A percentile compares a stretch with the other conserved stretches of the same genome.
phyloP scores from a whole-genome alignment of 2,113 vertebrate species.

The Neolamprologus toae region DNA sequence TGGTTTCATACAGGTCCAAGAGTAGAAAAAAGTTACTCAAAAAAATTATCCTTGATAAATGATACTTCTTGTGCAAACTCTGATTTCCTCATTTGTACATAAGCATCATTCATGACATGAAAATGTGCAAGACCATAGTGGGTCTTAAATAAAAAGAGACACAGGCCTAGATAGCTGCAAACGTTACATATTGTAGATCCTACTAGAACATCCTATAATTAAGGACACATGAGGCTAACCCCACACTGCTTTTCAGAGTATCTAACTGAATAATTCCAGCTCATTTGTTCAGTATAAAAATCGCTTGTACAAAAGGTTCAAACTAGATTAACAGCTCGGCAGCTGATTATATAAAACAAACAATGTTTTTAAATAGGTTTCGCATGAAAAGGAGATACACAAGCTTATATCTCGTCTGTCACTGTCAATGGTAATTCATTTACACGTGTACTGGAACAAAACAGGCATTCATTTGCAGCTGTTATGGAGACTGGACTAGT shows the following conservation, averaged over 20 bases:
- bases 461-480: not conserved
- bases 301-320: not conserved
- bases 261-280: not conserved
- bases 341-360: not conserved
- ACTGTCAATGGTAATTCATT: not conserved
- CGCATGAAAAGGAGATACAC: not conserved
- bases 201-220: not conserved
- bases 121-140: not conserved
- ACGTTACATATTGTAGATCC: not conserved
- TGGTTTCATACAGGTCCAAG: not conserved
- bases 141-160: not conserved
- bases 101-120: not conserved
- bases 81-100: not conserved
- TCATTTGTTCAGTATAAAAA: not conserved
- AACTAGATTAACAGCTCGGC: not conserved
- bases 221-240: not conserved
- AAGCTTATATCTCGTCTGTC: not conserved
- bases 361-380: not conserved
- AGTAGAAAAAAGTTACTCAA: not conserved
- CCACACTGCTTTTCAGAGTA: not conserved
- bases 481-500: not conserved
- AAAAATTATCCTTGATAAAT: not conserved
- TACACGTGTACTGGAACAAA: not conserved
- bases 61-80: not conserved
- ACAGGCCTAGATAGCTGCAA: not conserved